Evolutionary conservation across 1,140 invertebrate genomes (phyloP).

Genomic region (Ostrea edulis): DNA sequence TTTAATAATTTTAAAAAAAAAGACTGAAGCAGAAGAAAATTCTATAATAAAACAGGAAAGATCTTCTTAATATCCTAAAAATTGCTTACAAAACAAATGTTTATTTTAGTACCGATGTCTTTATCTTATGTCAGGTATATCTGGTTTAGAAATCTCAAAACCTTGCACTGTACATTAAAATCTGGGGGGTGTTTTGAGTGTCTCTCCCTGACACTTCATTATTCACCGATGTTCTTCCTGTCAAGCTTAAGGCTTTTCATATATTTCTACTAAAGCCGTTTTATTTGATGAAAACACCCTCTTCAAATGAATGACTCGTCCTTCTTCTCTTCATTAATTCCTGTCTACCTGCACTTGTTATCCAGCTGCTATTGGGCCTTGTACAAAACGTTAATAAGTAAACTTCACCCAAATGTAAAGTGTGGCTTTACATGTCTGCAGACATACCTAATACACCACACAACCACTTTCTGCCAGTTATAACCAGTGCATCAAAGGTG

Average conservation of each 20-base stretch:
- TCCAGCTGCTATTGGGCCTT: background rate
- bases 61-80: background rate
- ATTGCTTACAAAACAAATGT: background rate
- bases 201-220: constrained; percentile 17
- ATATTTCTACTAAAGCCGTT: background rate
- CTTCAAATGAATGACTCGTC: background rate
- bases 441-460: background rate
- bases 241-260: constrained; percentile 11
- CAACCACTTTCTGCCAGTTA: background rate
- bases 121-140: background rate
- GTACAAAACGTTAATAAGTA: background rate
- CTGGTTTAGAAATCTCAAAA: constrained; percentile 6
- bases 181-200: background rate
- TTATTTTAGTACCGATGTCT: background rate
- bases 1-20: background rate
- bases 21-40: background rate
- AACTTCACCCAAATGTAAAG: background rate
- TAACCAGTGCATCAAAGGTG: background rate
- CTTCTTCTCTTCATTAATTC: background rate
- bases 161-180: constrained; percentile 6
- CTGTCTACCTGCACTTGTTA: background rate
- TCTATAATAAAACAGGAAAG: background rate
- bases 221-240: background rate
- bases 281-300: background rate
- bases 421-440: background rate